Evolutionary conservation across 1,140 invertebrate species (phyloP).

Genomic region (Drosophila santomea): DNA sequence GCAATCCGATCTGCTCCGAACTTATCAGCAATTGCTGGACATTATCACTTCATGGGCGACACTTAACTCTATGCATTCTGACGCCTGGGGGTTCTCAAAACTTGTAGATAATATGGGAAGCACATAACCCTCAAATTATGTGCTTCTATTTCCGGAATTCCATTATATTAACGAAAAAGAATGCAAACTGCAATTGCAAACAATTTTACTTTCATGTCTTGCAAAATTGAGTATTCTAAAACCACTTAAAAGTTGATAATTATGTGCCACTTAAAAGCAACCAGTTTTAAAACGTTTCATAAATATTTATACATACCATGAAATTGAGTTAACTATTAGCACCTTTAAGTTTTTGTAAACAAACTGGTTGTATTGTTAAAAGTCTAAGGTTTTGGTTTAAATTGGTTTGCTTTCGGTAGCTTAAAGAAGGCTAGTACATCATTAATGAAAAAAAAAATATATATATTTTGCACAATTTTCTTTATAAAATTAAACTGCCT

Average conservation of each 20-base stretch:
- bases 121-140: background rate
- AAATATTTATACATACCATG: conserved; percentile 24
- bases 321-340: conserved; percentile 23
- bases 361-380: conserved; percentile 7
- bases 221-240: too few relatives aligned
- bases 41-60: background rate
- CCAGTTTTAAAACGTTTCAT: conserved; percentile 6
- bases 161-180: too few relatives aligned
- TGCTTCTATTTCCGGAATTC: too few relatives aligned
- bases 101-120: background rate
- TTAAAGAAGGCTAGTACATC: too few relatives aligned
- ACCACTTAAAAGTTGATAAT: background rate
- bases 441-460: too few relatives aligned
- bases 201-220: background rate
- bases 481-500: background rate
- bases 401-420: too few relatives aligned
- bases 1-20: conserved; percentile 16
- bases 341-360: conserved; percentile 1
- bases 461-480: too few relatives aligned
- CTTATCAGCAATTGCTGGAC: conserved; percentile 21
- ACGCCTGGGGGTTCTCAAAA: background rate
- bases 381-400: too few relatives aligned
- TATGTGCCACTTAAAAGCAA: conserved; percentile 2
- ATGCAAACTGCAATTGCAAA: too few relatives aligned
- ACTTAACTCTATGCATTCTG: too few relatives aligned